A percentile compares a stretch with the other conserved stretches of the same genome.
These are phyloP conservation scores for Lateolabrax maculatus DNA, from an alignment of 2,797 vertebrate genomes.

Conservation along the genomic window DNA sequence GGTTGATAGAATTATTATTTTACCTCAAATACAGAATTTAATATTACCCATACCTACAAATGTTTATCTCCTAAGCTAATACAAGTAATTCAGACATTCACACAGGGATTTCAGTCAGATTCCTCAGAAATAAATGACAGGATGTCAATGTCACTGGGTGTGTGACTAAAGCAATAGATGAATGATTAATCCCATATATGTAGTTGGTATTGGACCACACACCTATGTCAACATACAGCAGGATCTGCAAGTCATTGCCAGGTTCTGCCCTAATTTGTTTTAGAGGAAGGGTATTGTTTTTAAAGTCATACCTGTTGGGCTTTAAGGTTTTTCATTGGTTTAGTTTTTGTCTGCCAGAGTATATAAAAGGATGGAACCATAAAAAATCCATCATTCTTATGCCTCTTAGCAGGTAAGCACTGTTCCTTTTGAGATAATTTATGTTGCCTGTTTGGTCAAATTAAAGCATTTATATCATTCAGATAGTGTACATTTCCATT, in stretches of 20 bases:
- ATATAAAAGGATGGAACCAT: conserved; percentile 55
- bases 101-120: background rate
- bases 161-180: background rate
- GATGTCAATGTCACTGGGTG: conserved; percentile 12
- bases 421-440: background rate
- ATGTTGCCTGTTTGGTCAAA: background rate
- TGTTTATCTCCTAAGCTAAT: background rate
- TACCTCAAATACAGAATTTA: background rate
- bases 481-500: conserved; percentile 6
- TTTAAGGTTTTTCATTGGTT: conserved; percentile 37
- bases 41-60: background rate
- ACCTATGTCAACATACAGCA: conserved; percentile 63
- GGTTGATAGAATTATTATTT: background rate
- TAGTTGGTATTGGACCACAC: conserved; percentile 30
- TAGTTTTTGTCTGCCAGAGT: background rate
- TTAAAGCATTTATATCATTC: background rate
- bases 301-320: background rate
- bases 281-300: conserved; percentile 51
- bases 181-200: background rate
- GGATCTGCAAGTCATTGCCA: conserved; percentile 24
- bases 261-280: conserved; percentile 68
- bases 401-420: conserved; percentile 60
- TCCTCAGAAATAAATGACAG: background rate
- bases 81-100: background rate
- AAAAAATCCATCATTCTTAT: background rate